A percentile compares a stretch with the other conserved stretches of the same genome.
These are phyloP conservation scores for Esox lucius DNA, from an alignment of 2,797 vertebrate species.

Conservation along the genomic window DNA sequence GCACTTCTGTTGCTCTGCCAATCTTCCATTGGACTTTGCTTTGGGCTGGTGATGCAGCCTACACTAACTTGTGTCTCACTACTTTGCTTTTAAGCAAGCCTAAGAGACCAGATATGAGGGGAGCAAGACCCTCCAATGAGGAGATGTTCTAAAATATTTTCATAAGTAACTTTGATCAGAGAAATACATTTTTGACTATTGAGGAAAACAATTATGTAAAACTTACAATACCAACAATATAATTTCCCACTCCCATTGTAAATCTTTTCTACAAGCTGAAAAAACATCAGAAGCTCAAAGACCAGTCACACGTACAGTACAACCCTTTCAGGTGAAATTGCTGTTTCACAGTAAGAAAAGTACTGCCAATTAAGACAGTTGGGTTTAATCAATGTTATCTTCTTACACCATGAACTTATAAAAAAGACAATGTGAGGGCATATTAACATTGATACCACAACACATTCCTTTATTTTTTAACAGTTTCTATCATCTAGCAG, in stretches of 20 bases:
- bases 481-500: too few relatives aligned
- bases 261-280: background rate
- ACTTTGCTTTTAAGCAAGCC: constrained; percentile 32
- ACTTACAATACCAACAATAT: background rate
- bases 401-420: background rate
- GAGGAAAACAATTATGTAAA: background rate
- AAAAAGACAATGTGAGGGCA: too few relatives aligned
- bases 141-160: constrained; percentile 17
- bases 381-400: background rate
- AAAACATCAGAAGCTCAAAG: background rate
- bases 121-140: constrained; percentile 9
- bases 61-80: constrained; percentile 40
- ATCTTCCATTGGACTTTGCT: constrained; percentile 40
- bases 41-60: constrained; percentile 28
- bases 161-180: constrained; percentile 33
- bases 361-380: background rate
- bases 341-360: background rate
- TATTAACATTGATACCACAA: background rate
- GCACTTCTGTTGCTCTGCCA: constrained; percentile 39
- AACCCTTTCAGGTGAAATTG: background rate
- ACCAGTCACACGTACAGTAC: background rate
- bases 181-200: constrained; percentile 63
- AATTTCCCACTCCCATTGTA: background rate
- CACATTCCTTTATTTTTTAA: background rate
- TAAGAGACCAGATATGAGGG: constrained; percentile 29